Conservation (phyloP, 2,888 invertebrate species). For the Caenorhabditis wallacei region DNA sequence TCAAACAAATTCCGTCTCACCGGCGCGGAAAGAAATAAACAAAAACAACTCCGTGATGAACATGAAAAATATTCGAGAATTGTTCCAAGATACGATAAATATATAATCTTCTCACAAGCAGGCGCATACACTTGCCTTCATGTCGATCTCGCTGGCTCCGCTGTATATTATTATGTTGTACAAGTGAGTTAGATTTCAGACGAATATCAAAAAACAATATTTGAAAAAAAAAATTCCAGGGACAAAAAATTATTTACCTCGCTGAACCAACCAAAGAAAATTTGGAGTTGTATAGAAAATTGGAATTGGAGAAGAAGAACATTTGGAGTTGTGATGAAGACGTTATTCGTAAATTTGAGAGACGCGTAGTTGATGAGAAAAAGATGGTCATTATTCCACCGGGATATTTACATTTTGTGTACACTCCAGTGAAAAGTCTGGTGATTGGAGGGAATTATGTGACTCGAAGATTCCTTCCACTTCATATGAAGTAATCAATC, state of each 20-base stretch:
- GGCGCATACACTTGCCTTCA: conserved; percentile 11
- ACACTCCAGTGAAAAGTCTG: conserved; percentile 3
- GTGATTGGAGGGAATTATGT: conserved; percentile 31
- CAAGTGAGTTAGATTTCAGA: neutral
- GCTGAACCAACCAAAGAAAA: conserved; percentile 3
- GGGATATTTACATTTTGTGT: conserved; percentile 17
- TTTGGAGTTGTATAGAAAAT: neutral
- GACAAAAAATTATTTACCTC: conserved; percentile 8
- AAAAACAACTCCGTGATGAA: neutral
- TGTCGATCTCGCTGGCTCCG: conserved; percentile 5
- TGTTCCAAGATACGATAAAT: conserved; percentile 10
- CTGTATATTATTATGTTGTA: conserved; percentile 7
- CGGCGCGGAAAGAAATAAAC: neutral
- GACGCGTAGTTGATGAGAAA: neutral
- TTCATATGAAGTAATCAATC: neutral
- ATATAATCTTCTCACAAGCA: conserved; percentile 3
- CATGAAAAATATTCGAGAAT: neutral
- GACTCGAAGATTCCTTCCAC: neutral
- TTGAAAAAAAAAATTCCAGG: neutral
- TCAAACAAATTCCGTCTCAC: neutral
- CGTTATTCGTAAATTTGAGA: neutral
- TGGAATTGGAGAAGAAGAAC: neutral
- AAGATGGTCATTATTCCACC: conserved; percentile 10
- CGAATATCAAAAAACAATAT: neutral
- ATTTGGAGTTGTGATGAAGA: neutral